A percentile compares a stretch with the other conserved stretches of the same genome.
Evolutionary conservation across 2,888 invertebrate species (phyloP).

Genomic region (Phymatocera aterrima): DNA sequence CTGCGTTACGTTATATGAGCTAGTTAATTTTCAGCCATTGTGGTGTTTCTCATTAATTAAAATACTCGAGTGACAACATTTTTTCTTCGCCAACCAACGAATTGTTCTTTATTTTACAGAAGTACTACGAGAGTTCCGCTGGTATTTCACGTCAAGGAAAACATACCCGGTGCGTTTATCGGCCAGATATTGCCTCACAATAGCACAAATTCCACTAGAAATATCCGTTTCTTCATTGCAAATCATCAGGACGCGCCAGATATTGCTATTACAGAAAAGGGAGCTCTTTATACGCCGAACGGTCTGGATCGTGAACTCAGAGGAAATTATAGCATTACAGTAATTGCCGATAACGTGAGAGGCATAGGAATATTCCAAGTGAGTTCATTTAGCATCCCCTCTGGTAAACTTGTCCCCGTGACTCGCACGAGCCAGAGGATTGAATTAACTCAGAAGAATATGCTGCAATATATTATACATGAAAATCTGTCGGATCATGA

Average conservation of each 20-base stretch:
- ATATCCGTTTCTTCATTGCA: slow-evolving; percentile 85
- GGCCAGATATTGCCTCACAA: slow-evolving; percentile 83
- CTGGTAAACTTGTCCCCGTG: not conserved
- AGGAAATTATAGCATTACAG: slow-evolving; percentile 85
- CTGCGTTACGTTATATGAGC: not conserved
- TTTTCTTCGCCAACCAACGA: not conserved
- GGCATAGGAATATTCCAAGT: slow-evolving; percentile 86
- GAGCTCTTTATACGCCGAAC: slow-evolving; percentile 86
- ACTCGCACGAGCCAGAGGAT: not conserved
- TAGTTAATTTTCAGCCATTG: not conserved
- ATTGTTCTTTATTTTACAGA: slow-evolving; percentile 74
- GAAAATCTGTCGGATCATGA: not conserved
- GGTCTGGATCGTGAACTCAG: slow-evolving; percentile 87
- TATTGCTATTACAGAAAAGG: slow-evolving; percentile 87
- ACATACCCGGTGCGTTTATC: slow-evolving; percentile 83
- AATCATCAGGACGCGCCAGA: slow-evolving; percentile 90
- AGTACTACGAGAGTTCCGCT: slow-evolving; percentile 83
- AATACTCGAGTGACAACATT: not conserved
- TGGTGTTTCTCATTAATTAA: not conserved
- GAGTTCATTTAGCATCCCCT: slow-evolving; percentile 49
- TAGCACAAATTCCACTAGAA: slow-evolving; percentile 72
- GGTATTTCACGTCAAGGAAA: slow-evolving; percentile 87
- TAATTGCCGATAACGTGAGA: slow-evolving; percentile 87
- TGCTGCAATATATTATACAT: not conserved
- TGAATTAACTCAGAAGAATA: not conserved